Evolutionary conservation across 2,113 vertebrate species (phyloP).

Genomic region (Climacteris rufus): DNA sequence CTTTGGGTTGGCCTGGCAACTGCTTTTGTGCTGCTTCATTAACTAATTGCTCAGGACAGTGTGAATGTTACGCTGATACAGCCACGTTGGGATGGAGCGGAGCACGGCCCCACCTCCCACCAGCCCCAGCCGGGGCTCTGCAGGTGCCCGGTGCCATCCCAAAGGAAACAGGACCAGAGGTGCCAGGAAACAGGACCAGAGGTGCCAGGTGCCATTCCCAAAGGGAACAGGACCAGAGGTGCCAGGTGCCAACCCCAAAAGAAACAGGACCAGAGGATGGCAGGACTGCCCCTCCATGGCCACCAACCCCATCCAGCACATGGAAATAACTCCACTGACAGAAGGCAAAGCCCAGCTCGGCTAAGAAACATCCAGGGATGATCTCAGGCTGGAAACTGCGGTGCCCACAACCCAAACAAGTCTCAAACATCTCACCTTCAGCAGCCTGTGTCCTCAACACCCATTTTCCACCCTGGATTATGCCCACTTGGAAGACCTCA

Average conservation of each 20-base stretch:
- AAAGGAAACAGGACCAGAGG: not conserved
- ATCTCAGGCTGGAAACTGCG: not conserved
- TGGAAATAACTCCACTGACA: not conserved
- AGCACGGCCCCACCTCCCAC: not conserved
- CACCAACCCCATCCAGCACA: not conserved
- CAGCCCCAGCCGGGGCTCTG: not conserved
- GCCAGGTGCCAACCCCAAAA: not conserved
- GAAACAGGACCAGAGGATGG: not conserved
- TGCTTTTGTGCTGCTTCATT: constrained; percentile 20
- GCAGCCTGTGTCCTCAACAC: not conserved
- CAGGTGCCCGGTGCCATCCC: not conserved
- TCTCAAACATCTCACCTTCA: not conserved
- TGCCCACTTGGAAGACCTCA: not conserved
- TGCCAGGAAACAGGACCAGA: no score
- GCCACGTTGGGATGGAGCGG: accelerated
- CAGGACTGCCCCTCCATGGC: not conserved
- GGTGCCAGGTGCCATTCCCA: not conserved
- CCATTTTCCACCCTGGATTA: not conserved
- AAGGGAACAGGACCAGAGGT: not conserved
- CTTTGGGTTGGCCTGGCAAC: constrained; percentile 43
- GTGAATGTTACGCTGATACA: not conserved
- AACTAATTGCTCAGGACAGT: constrained; percentile 1
- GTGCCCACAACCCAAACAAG: not conserved
- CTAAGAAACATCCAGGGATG: not conserved
- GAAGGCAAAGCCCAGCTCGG: not conserved